Evolutionary conservation across 35 echinoderm and acorn worm species (phyloP), one percentile per base, ranked within the genome.

Genomic region (Chiridota heheva): DNA sequence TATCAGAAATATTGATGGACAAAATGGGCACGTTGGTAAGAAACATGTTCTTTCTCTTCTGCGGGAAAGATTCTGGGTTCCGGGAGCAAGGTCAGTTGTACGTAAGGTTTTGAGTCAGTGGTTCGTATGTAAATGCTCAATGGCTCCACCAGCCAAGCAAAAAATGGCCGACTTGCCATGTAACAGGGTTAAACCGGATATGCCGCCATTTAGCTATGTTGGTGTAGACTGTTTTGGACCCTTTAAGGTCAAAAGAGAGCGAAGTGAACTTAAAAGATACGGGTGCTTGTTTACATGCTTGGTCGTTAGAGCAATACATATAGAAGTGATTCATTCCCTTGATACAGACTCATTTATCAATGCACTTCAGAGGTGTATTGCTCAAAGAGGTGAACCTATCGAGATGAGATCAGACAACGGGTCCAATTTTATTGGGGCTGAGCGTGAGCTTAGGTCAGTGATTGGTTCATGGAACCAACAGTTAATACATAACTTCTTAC

Each of bases 111-210:
- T 87, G 22, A 77, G 30, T 25, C 49, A 87, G 33, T 87, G 72
- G 56, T 62, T 87, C 32, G 58, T 35, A 27, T 87, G 73, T 44
- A 70, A 36, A 46, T 63, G 74, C 17, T 8, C 7, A 18, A 22
- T 15, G 12, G 75, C 48, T 46, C 69, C 69, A 3, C 1, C 22
- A 27, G 36, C 45, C 38, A 4, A 30, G 24, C 86, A 88, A 48
- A 81, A 59, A 62, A 88, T 88, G 76, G 63, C 86, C 29, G 76
- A 88, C 40, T 51, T 88, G 15, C 86, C 86, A 18, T 30, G 16
- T 4, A 29, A 82, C 62, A 20, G 86, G 13, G 63, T 88, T 5
- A 70, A 37, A 17, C 66, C 86, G 20, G 77, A 70, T 20, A 68
- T 70, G 47, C 62, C 75, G 10, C 76, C 75, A 42, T 88, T 88